These are phyloP conservation scores for Sus cebifrons DNA, from an alignment of 2,797 vertebrate species.

Conservation along the genomic window DNA sequence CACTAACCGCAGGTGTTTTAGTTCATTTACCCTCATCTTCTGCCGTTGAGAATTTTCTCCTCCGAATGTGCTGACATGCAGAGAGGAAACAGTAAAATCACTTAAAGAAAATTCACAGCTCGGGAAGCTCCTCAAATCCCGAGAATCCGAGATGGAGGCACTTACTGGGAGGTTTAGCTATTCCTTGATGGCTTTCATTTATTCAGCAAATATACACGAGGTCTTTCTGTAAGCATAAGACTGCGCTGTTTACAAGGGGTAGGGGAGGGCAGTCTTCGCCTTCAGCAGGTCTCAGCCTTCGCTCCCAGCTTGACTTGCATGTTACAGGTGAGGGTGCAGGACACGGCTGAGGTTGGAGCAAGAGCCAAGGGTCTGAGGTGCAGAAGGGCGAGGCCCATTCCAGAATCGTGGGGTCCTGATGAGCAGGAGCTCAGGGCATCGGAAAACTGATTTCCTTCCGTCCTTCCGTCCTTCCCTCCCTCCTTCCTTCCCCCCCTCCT, in stretches of 20 bases:
- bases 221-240: background rate
- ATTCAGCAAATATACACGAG: background rate
- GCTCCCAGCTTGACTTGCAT: rapidly evolving
- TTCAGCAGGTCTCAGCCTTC: background rate
- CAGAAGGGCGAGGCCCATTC: background rate
- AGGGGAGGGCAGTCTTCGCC: background rate
- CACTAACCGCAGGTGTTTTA: rapidly evolving
- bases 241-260: background rate
- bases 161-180: too few relatives aligned
- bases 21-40: background rate
- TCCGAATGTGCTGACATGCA: background rate
- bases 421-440: rapidly evolving
- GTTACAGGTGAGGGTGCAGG: background rate
- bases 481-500: background rate
- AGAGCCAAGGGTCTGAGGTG: background rate
- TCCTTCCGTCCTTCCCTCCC: too few relatives aligned
- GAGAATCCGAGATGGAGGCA: background rate
- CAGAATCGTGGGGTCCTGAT: rapidly evolving
- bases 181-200: background rate
- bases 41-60: background rate
- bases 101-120: too few relatives aligned
- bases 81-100: background rate
- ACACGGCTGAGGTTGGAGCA: rapidly evolving
- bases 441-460: too few relatives aligned
- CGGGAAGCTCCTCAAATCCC: rapidly evolving